Base-by-base conservation (phyloP, 2,888 invertebrate species). In the Fragum whitleyi region DNA sequence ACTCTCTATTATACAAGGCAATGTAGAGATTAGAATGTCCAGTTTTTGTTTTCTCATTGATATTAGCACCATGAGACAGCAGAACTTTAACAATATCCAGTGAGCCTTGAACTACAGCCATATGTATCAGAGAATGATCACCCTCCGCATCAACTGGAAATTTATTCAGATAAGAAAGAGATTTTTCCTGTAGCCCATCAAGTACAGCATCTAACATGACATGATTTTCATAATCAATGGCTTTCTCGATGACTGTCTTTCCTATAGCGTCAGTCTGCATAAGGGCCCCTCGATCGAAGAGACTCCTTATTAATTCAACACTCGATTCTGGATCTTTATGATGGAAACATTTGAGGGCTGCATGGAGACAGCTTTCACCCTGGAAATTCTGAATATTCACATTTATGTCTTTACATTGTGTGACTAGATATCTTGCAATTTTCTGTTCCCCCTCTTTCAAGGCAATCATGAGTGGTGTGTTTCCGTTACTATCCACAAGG, bases 401-500 rank as follows among this genome's bases (percentile, higher is more conserved):
- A 68, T 81, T 81, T 26, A 76, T 73, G 11, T 55, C 65, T 3
- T 29, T 36, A 39, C 84, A 84, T 29, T 86, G 79, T 11, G 53
- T 68, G 23, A 90, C 36, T 19, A 89, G 71, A 74, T 76, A 88
- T 70, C 62, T 65, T 9, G 88, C 88, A 21, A 86, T 82, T 7
- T 85, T 39, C 29, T 75, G n/a, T 9, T 86, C 74, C 55, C 76
- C 75, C 62, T 82, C 78, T 59, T 77, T 32, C 7, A 90, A 67
- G 16, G 91, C 89, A 19, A 87, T 83, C 71, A 85, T 88, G 11
- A 92, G 78, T 2, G 91, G 87, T 0, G 88, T 85, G 74, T 88
- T 86, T 1, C 90, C 89, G 16, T 47, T n/a, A 29, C 81, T 77
- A 19, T 89, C 85, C 5, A 82, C 59, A 42, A 76, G 23, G 39